Evolutionary conservation across 2,113 vertebrate genomes (phyloP).

Genomic region (Tetraodon nigroviridis): DNA sequence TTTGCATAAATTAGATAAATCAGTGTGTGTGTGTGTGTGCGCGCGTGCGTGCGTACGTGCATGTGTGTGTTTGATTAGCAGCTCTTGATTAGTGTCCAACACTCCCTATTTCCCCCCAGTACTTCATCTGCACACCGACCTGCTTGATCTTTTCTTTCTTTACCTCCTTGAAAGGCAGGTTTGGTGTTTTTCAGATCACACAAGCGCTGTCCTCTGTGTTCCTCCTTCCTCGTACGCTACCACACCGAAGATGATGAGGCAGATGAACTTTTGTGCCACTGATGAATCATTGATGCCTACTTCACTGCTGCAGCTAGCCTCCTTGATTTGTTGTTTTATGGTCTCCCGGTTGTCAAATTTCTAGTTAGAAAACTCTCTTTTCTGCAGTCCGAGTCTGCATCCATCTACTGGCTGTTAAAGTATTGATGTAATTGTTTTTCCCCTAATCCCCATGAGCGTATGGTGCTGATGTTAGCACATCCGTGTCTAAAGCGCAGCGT

Average conservation of each 20-base stretch:
- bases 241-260: too few relatives aligned
- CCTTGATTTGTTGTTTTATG: too few relatives aligned
- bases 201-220: constrained; percentile 7
- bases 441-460: too few relatives aligned
- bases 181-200: constrained; percentile 1
- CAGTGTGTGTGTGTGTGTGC: constrained; percentile 7
- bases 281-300: too few relatives aligned
- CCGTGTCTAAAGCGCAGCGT: neutral
- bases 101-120: constrained; percentile 39
- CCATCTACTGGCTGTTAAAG: too few relatives aligned
- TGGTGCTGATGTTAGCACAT: neutral
- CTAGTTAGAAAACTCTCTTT: too few relatives aligned
- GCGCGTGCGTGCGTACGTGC: constrained; percentile 26
- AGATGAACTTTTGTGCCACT: too few relatives aligned
- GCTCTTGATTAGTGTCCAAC: constrained; percentile 43
- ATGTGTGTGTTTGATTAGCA: constrained; percentile 52
- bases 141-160: constrained; percentile 1
- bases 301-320: too few relatives aligned
- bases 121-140: constrained; percentile 45
- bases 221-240: too few relatives aligned
- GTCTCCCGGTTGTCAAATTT: neutral
- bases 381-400: too few relatives aligned
- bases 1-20: constrained; percentile 29
- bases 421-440: too few relatives aligned
- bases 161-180: constrained; percentile 7